Percentiles rank a stretch among this genome's conserved stretches.
Conservation (phyloP, 2,888 invertebrate species). For the Drosophila borealis region DNA sequence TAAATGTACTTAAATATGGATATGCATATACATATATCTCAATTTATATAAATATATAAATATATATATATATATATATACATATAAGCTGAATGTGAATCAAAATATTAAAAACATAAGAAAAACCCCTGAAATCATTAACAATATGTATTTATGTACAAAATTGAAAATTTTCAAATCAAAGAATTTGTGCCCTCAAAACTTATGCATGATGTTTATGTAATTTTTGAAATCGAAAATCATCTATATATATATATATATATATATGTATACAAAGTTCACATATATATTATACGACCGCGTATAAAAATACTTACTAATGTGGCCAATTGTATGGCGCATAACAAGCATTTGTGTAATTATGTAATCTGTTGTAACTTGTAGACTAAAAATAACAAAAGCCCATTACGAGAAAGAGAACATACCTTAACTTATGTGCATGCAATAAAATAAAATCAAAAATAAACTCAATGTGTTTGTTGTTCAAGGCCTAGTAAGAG, state of each 20-base stretch:
- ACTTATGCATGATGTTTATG: slow-evolving; percentile 52
- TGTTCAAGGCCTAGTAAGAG: background rate
- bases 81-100: slow-evolving; percentile 45
- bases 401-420: slow-evolving; percentile 45
- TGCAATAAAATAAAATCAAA: slow-evolving; percentile 72
- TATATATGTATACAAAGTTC: slow-evolving; percentile 38
- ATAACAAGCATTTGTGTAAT: slow-evolving; percentile 59
- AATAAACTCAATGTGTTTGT: slow-evolving; percentile 12
- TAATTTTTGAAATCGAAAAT: slow-evolving; percentile 32
- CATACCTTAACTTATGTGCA: slow-evolving; percentile 79
- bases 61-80: slow-evolving; percentile 13
- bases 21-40: slow-evolving; percentile 10
- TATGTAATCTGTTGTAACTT: slow-evolving; percentile 72
- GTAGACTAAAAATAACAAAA: slow-evolving; percentile 57
- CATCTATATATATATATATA: slow-evolving; percentile 23
- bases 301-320: slow-evolving; percentile 44
- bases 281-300: slow-evolving; percentile 35
- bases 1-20: slow-evolving; percentile 18
- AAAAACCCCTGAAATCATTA: slow-evolving; percentile 16
- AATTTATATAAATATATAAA: slow-evolving; percentile 10
- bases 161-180: slow-evolving; percentile 47
- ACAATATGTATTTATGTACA: slow-evolving; percentile 56
- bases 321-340: slow-evolving; percentile 46
- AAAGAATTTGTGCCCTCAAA: slow-evolving; percentile 45
- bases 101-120: slow-evolving; percentile 24